Base-by-base conservation (phyloP, 2,797 vertebrate genomes). In the Antrozous pallidus region DNA sequence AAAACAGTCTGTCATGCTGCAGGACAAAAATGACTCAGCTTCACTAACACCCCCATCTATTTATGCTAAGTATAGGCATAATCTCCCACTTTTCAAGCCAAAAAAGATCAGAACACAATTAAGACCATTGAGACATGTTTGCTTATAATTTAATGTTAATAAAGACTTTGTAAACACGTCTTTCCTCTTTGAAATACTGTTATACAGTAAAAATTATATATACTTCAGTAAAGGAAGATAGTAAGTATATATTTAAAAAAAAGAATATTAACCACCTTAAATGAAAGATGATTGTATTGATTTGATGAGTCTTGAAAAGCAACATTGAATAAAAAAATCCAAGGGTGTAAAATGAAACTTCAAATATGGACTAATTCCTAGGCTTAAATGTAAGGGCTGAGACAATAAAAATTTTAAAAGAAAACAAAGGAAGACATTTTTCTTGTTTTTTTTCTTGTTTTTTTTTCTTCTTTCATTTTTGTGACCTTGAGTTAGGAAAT, bases 91-190 rank as follows among this genome's bases (percentile, higher is more conserved):
- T 86, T 90, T 79, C 56, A 63, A 90, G 84, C 80, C 94, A 90
- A 90, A 95, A 54, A 74, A 74, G 40, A 95, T 95, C 91, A 91
- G 93, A 87, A 90, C 78, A 77, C 84, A 95, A 82, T 51, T 93
- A 96, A 95, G 73, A 82, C 36, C 63, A 93, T 93, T 96, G 94
- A 70, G 45, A 82, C 74, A 45, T 81, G 45, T 94, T 96, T 93
- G 20, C 58, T 85, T 95, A 75, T 65, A 89, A 96, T 74, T 94
- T 92, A 88, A 73, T 84, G 24, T 77, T 84, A 81, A 89, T 33
- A 83, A 11, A 36, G 40, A 54, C 12, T 93, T 94, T 90, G 33
- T 88, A 95, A 97, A 93, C 70, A 94, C 1, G 70, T 84, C 38
- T 91, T 94, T 70, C 38, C 56, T 56, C 87, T 91, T 45, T 73